phyloP scores from a whole-genome alignment of 2,888 invertebrate genomes.

The Eledona agricola region DNA sequence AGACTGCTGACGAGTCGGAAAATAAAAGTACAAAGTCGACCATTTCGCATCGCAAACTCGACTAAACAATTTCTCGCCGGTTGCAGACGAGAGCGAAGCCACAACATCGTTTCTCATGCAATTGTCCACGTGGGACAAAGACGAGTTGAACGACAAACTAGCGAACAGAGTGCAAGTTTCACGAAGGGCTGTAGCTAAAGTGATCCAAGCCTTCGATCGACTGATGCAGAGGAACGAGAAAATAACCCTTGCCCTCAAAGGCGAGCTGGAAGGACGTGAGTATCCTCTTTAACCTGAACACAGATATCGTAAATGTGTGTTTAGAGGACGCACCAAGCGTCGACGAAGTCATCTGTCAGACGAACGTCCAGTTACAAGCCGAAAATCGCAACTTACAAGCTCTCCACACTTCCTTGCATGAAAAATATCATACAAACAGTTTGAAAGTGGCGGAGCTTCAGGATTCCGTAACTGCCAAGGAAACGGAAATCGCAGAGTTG shows the following conservation, averaged over 20 bases:
- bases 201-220: conserved; percentile 95
- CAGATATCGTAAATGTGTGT: conserved; percentile 24
- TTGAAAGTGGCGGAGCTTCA: conserved; percentile 88
- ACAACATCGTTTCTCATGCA: conserved; percentile 96
- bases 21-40: conserved; percentile 77
- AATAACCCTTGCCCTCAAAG: conserved; percentile 87
- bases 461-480: conserved; percentile 88
- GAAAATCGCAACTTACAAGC: conserved; percentile 94
- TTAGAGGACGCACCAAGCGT: conserved; percentile 74
- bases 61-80: too few species aligned
- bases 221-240: conserved; percentile 96
- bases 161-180: conserved; percentile 96
- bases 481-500: conserved; percentile 93
- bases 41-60: neutral
- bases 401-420: conserved; percentile 89
- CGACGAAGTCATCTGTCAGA: conserved; percentile 84
- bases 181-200: conserved; percentile 94
- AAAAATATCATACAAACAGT: conserved; percentile 91
- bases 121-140: conserved; percentile 97
- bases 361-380: conserved; percentile 85
- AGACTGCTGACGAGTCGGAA: conserved; percentile 95
- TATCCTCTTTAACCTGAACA: conserved; percentile 32
- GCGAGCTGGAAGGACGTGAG: conserved; percentile 77
- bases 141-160: conserved; percentile 94
- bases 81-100: conserved; percentile 91